phyloP scores from a whole-genome alignment of 2,113 vertebrate species.

The Leucopternis melanops region DNA sequence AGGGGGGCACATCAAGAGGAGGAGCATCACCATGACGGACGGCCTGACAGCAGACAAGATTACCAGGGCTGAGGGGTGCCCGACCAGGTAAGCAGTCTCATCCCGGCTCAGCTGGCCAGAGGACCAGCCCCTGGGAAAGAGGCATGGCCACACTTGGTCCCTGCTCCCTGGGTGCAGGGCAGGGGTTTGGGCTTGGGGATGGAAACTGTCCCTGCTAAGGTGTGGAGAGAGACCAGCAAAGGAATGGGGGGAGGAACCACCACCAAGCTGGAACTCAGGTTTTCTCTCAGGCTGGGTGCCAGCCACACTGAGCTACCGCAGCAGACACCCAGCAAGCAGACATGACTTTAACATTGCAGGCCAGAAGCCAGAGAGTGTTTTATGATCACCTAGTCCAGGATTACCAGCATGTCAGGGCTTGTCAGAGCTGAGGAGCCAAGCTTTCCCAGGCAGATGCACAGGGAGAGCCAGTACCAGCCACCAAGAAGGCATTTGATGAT shows the following conservation, averaged over 20 bases:
- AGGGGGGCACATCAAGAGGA: slow-evolving; percentile 91
- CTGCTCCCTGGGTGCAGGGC: not conserved
- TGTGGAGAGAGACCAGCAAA: not conserved
- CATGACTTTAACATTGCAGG: not conserved
- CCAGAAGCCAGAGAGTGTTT: slow-evolving; percentile 13
- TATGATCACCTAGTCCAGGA: not conserved
- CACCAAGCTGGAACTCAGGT: not conserved
- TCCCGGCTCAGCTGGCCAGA: not conserved
- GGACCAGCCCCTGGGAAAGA: not conserved
- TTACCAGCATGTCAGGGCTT: not conserved
- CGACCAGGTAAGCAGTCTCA: slow-evolving; percentile 80
- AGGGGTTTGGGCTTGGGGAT: not conserved
- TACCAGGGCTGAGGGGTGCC: slow-evolving; percentile 75
- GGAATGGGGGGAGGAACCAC: not conserved
- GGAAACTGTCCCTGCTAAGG: not conserved
- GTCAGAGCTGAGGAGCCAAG: not conserved
- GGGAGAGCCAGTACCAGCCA: not conserved
- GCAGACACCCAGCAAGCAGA: not conserved
- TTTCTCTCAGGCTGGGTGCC: not conserved
- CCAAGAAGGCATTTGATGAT: not conserved
- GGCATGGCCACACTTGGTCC: not conserved
- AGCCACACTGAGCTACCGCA: not conserved
- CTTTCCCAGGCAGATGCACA: not conserved
- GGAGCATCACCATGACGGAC: slow-evolving; percentile 94
- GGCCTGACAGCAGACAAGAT: slow-evolving; percentile 92